Base-by-base conservation (phyloP, 1,140 invertebrate species). In the Solenopsis fugax region DNA sequence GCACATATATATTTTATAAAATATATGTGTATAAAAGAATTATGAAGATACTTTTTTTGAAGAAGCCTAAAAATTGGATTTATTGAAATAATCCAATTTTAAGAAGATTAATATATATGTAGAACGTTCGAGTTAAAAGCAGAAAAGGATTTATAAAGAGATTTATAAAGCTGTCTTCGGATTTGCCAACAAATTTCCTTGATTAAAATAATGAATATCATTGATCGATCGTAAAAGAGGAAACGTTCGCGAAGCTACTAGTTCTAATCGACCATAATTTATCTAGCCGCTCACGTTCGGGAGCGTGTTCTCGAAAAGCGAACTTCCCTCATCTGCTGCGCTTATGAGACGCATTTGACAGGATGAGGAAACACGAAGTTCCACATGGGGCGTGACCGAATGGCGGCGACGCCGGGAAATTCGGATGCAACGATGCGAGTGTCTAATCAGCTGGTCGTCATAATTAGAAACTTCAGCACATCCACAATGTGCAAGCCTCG, bases 331-430 rank as follows among this genome's bases (percentile, higher is more conserved):
- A 58, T 73, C 67, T 52, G 80, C 67, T 56, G 29, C 69, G 80
- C 37, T 84, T 60, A 75, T 73, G 80, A 82, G 80, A 82, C 80
- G 54, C 80, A 75, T 84, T 60, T 73, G 69, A 84, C 80, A 60
- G 69, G 80, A 84, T 62, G 80, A 84, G 80, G 80, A 75, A 84
- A 75, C 80, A 72, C 69, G 54, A 75, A 75, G 80, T 84, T 84
- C 18, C 69, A 84, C 80, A 84, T 84, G 69, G 80, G 80, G 80
- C 69, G 80, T 84, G 80, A 84, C 80, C 80, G 52, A 82, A 82
- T 73, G 80, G 48, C 77, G 41, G 24, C 65, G 80, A 34, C 24
- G 52, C 52, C 52, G 69, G 54, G 69, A 75, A 62, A 84, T 84
- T 84, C 69, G 80, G 80, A 82, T 72, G 52, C 78, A 72, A 24